These are phyloP conservation scores for Sabellastarte sp. DNA, from an alignment of 2,888 invertebrate species.

Conservation along the genomic window DNA sequence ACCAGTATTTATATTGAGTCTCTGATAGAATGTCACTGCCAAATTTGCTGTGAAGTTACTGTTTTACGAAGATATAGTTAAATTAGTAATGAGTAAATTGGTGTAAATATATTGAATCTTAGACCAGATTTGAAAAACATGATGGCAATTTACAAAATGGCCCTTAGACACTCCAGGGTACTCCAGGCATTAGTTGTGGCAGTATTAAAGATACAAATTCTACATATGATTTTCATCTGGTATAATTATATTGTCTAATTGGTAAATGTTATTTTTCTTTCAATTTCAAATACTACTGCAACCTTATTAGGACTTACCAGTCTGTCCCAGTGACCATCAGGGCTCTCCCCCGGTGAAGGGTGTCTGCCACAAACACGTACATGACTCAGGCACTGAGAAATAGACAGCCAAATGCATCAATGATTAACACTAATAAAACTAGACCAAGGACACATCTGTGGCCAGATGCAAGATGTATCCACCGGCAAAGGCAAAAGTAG, in stretches of 20 bases:
- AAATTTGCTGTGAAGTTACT: too few relatives aligned
- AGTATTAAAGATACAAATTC: slow-evolving; percentile 52
- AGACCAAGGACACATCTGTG: too few relatives aligned
- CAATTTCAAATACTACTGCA: neutral
- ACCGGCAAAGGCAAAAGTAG: too few relatives aligned
- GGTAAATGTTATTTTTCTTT: neutral
- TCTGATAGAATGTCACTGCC: too few relatives aligned
- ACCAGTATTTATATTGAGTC: too few relatives aligned
- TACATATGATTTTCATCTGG: neutral
- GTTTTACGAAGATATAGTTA: too few relatives aligned
- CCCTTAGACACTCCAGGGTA: slow-evolving; percentile 88
- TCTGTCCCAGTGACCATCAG: neutral
- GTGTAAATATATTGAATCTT: too few relatives aligned
- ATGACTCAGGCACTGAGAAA: neutral
- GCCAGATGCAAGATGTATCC: too few relatives aligned
- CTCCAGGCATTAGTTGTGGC: slow-evolving; percentile 78
- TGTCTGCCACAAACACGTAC: neutral
- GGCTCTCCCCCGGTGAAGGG: neutral
- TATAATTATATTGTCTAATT: too few relatives aligned
- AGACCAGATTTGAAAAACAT: slow-evolving; percentile 62
- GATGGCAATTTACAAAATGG: slow-evolving; percentile 86
- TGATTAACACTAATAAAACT: neutral
- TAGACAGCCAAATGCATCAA: neutral
- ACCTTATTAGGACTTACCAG: neutral
- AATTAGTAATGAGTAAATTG: too few relatives aligned